phyloP scores from a whole-genome alignment of 2,113 vertebrate genomes.

The Myrmecophaga tridactyla region DNA sequence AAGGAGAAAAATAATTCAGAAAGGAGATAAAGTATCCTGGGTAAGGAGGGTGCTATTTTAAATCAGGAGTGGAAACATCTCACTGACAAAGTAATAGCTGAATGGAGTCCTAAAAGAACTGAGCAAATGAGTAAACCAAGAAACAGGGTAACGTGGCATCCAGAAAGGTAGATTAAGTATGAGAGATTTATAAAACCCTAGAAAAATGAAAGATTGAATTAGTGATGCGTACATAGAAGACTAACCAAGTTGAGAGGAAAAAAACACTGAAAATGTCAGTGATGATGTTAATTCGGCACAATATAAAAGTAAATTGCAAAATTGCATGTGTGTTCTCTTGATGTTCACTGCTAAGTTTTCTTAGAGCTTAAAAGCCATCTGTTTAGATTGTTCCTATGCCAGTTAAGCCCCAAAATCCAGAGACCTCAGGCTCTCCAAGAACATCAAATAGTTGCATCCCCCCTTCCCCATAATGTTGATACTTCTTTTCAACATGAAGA shows the following conservation, averaged over 20 bases:
- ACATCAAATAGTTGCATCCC: no score
- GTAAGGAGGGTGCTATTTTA: not conserved
- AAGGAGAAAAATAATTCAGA: constrained; percentile 11
- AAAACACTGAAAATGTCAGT: not conserved
- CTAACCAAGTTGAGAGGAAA: not conserved
- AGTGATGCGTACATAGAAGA: not conserved
- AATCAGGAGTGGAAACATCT: not conserved
- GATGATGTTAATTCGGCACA: not conserved
- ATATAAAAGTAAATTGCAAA: not conserved
- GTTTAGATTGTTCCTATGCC: no score
- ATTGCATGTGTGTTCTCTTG: not conserved
- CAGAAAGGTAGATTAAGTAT: no score
- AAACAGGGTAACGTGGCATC: no score
- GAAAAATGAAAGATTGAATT: not conserved
- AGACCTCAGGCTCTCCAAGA: no score
- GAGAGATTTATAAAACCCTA: constrained; percentile 8
- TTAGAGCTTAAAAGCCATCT: constrained; percentile 13
- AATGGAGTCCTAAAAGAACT: not conserved
- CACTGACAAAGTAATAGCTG: not conserved
- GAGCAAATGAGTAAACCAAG: not conserved
- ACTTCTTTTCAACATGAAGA: no score
- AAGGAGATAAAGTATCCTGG: not conserved
- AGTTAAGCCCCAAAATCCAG: no score
- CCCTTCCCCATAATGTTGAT: no score
- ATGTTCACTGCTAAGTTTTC: not conserved